These are phyloP conservation scores for Tanypteryx hageni DNA, from an alignment of 2,888 invertebrate species.

Conservation along the genomic window DNA sequence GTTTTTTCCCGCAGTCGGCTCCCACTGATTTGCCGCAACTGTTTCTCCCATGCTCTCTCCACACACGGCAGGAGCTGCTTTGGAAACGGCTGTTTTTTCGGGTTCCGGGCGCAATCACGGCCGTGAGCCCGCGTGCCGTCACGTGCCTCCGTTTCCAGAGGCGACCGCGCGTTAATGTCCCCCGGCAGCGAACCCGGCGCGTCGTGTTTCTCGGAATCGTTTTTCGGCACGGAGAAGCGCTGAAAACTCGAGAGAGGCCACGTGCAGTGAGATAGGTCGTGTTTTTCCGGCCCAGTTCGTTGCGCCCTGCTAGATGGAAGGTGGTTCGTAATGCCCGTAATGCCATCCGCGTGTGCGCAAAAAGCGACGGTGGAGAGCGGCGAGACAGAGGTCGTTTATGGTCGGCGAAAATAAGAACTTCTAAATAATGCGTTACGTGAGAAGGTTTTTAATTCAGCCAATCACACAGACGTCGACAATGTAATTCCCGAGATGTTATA, in stretches of 20 bases:
- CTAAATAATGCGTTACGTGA: not conserved
- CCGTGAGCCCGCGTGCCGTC: not conserved
- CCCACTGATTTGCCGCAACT: not conserved
- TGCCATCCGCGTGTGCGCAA: not conserved
- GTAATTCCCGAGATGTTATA: too few relatives aligned
- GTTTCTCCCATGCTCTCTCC: not conserved
- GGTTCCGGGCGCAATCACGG: not conserved
- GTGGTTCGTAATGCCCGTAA: not conserved
- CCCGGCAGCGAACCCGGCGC: not conserved
- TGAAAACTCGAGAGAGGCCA: not conserved
- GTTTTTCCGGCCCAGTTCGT: constrained; percentile 3
- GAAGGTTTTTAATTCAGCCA: not conserved
- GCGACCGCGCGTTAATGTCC: not conserved
- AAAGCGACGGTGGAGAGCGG: not conserved
- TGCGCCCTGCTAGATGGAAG: not conserved
- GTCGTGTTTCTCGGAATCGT: not conserved
- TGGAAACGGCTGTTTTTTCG: not conserved
- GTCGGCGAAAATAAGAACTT: not conserved
- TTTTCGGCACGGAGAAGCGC: not conserved
- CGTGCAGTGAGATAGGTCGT: constrained; percentile 35
- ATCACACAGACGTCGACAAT: too few relatives aligned
- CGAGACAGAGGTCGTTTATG: not conserved
- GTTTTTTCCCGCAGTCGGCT: not conserved
- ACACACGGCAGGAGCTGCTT: not conserved
- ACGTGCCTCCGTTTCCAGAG: not conserved